Evolutionary conservation across 2,797 vertebrate species (phyloP), one percentile per base, ranked within the genome.

Genomic region (Myotis findleyi): DNA sequence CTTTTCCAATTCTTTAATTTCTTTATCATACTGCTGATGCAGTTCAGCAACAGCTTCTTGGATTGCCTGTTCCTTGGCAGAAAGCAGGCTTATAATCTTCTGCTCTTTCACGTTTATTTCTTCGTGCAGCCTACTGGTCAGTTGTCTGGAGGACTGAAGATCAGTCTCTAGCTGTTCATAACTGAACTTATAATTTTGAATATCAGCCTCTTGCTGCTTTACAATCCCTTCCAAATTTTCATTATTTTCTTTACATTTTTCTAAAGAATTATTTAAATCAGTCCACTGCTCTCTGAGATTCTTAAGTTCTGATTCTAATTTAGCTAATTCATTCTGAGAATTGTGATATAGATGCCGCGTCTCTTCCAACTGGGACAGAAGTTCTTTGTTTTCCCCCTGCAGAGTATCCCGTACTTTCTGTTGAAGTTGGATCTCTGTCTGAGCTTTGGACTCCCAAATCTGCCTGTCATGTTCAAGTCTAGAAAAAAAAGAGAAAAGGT

Each of bases 91-190:
- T 87, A 99, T 93, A 82, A 99, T 99, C 93, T 99, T 99, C 92
- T 98, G 98, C 71, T 99, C 99, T 97, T 99, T 99, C 93, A 98
- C 98, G 27, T 98, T 98, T 68, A 99, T 97, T 98, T 99, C 99
- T 6, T 97, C 98, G 91, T 99, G 99, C 91, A 99, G 98, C 30
- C 94, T 98, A 94, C 98, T 98, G 0, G 98, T 99, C 83, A 99
- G 97, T 1, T 98, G 98, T 97, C 98, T 99, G 38, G 99, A 99
- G 68, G 99, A 98, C 41, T 98, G 98, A 95, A 99, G 98, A 97
- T 99, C 99, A 0, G 99, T 98, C 95, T 99, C 98, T 27, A 99
- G 98, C 87, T 99, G 99, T 97, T 99, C 99, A 96, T 98, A 98
- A 30, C 89, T 99, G 89, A 99, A 98, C 90, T 98, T 99, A 79